A percentile compares a stretch with the other conserved stretches of the same genome.
phyloP scores from a whole-genome alignment of 2,888 invertebrate species.

The Thera britannica region DNA sequence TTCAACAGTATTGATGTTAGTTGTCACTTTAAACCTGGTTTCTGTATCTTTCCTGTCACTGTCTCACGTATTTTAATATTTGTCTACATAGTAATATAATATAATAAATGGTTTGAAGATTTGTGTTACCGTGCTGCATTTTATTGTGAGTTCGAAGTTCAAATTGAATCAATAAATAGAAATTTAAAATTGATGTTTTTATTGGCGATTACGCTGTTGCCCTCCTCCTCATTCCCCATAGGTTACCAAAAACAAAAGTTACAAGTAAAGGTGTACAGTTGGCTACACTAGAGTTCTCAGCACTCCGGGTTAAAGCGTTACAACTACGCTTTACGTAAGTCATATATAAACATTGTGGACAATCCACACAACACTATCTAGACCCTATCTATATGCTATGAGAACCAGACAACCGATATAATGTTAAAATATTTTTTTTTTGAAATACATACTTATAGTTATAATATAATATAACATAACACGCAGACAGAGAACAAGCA shows the following conservation, averaged over 20 bases:
- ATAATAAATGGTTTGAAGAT: conserved; percentile 76
- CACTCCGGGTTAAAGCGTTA: no score
- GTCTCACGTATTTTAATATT: conserved; percentile 77
- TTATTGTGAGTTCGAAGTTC: conserved; percentile 85
- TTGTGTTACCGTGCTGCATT: conserved; percentile 84
- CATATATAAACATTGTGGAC: no score
- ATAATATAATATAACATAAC: no score
- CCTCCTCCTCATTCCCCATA: conserved; percentile 3
- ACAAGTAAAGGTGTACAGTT: no score
- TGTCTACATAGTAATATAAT: conserved; percentile 56
- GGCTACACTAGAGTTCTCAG: not conserved
- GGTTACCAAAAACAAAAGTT: no score
- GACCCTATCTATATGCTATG: no score
- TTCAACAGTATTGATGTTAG: conserved; percentile 70
- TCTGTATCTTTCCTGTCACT: conserved; percentile 70
- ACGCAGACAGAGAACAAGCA: no score
- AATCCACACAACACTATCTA: no score
- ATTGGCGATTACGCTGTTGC: conserved; percentile 54
- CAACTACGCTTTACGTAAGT: no score
- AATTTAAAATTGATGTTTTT: conserved; percentile 76
- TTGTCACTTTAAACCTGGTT: conserved; percentile 65
- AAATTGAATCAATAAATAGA: conserved; percentile 85
- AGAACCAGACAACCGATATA: no score
- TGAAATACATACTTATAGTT: no score
- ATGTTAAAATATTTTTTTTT: no score